Base-by-base conservation (phyloP, 2,797 vertebrate genomes). In the Jordanella pulchra region DNA sequence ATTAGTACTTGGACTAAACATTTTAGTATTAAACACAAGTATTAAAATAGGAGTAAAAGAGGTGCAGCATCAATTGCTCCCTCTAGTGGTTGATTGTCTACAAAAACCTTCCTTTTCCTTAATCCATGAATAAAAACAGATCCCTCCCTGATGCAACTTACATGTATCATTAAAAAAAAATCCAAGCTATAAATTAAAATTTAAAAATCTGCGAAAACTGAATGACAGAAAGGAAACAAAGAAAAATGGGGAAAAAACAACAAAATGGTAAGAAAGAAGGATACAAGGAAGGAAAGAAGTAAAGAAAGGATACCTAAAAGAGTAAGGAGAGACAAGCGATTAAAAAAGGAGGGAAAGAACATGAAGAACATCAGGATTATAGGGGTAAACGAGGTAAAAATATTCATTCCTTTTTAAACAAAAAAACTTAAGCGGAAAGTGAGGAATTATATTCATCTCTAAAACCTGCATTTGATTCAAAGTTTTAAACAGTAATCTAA, bases 71-170 rank as follows among this genome's bases (percentile, higher is more conserved):
- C 15, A 44, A 66, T 23, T 73, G 66, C 66, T 65, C 81, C 76
- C 74, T 81, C 73, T 68, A 65, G 67, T 87, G 77, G 69, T 18
- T 67, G 15, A 23, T 64, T 42, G 35, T 44, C 23, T 63, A 15
- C 17, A 28, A 53, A 51, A 13, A 1, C 14, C 23, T 9, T 2
- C 18, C 30, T 65, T 69, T 72, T 58, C 35, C 18, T 13, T 17
- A 35, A 50, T 1, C 27, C 17, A 27, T 30, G 15, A 51, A 65
- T 28, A 56, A 50, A 60, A 17, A 48, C 25, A 4, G 0, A 69
- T 76, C 39, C 28, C 44, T 70, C 45, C 58, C 9, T 67, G 25
- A 64, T 68, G 75, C 18, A 75, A 35, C 23, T 32, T 9, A 53
- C 30, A 28, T 51, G 18, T 44, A 27, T 15, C 6, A 42, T 47